A percentile compares a stretch with the other conserved stretches of the same genome.
These are phyloP conservation scores for Morpho achilles DNA, from an alignment of 2,888 invertebrate species.

Conservation along the genomic window DNA sequence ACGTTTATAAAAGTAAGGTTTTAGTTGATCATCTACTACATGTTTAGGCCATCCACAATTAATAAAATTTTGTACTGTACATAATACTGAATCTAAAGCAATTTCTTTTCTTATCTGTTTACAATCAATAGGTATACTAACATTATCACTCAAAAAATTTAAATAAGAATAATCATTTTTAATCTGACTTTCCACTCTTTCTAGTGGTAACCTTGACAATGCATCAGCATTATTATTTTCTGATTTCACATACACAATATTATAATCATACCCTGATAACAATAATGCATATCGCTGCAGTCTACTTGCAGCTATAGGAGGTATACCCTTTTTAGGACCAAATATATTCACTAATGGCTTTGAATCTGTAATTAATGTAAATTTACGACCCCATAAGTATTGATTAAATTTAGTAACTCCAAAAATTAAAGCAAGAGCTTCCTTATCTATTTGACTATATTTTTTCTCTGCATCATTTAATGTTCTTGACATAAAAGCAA, in stretches of 20 bases:
- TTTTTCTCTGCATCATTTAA: not conserved
- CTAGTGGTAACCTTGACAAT: not conserved
- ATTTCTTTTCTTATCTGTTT: not conserved
- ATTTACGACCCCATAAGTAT: not conserved
- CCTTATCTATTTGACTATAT: not conserved
- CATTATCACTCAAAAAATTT: not conserved
- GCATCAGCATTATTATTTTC: not conserved
- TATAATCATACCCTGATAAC: not conserved
- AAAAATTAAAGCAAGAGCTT: no score
- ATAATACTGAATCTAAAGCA: not conserved
- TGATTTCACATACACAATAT: not conserved
- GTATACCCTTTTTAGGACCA: not conserved
- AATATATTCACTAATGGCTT: no score
- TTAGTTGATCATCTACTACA: not conserved
- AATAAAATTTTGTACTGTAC: not conserved
- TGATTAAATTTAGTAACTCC: not conserved
- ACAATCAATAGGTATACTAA: not conserved
- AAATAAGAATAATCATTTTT: not conserved
- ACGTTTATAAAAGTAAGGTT: slow-evolving; percentile 3
- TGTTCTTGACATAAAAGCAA: not conserved
- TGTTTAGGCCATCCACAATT: not conserved
- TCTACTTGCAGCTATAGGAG: not conserved
- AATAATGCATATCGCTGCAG: not conserved
- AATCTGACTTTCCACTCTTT: not conserved
- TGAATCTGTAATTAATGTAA: not conserved